Conservation (phyloP, 2,113 vertebrate species). For the Tricholaema leucomelas region DNA sequence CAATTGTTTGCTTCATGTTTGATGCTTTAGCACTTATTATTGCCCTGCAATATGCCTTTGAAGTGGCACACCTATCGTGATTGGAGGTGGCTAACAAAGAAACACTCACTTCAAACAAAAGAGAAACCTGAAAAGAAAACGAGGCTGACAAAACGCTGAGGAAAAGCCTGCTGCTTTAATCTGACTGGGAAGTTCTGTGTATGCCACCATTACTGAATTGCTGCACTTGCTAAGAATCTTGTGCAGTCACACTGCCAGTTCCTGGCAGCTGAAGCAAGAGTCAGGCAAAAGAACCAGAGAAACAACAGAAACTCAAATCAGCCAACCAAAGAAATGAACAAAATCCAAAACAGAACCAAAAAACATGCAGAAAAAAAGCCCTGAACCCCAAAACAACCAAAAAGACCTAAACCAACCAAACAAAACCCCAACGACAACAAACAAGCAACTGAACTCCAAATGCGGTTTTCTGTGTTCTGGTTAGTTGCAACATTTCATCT, state of each 20-base stretch:
- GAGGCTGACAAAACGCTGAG: not conserved
- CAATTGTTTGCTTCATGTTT: not conserved
- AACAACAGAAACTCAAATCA: not conserved
- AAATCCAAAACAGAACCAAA: too few species aligned
- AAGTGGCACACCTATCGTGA: not conserved
- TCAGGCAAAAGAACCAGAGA: not conserved
- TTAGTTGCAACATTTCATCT: not conserved
- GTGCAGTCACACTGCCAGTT: not conserved
- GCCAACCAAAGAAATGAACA: too few species aligned
- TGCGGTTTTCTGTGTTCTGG: not conserved
- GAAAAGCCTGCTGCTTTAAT: not conserved
- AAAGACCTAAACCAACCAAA: too few species aligned
- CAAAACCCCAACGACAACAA: too few species aligned
- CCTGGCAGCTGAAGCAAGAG: not conserved
- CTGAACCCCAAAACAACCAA: too few species aligned
- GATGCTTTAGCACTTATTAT: not conserved
- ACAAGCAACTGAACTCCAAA: not conserved
- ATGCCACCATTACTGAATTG: not conserved
- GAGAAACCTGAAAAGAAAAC: not conserved
- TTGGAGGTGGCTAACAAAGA: not conserved
- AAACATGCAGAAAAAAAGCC: too few species aligned
- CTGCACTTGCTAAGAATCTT: not conserved
- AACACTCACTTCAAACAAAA: not conserved
- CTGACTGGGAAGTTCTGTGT: not conserved
- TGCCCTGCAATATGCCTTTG: not conserved